Conservation (phyloP, 2,888 invertebrate species). For the Lithophane semibrunnea region DNA sequence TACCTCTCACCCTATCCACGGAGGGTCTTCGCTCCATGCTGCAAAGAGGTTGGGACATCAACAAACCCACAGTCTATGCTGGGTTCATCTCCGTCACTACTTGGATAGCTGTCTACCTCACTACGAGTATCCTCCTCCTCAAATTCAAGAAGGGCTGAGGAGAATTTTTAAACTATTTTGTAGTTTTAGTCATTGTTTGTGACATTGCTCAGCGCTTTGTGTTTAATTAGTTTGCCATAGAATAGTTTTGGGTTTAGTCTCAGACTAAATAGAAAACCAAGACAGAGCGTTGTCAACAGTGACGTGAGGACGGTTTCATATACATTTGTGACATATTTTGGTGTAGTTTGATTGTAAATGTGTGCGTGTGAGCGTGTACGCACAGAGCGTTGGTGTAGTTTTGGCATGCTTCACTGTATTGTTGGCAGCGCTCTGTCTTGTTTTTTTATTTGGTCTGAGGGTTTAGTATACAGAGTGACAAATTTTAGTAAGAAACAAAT, state of each 20-base stretch:
- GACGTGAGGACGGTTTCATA: too few relatives aligned
- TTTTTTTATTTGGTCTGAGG: too few relatives aligned
- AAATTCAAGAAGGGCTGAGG: slow-evolving; percentile 96
- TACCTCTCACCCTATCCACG: slow-evolving; percentile 97
- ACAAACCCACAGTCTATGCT: slow-evolving; percentile 93
- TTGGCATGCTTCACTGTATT: too few relatives aligned
- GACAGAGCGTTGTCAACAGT: too few relatives aligned
- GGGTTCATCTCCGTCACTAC: slow-evolving; percentile 94
- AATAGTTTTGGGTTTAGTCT: slow-evolving; percentile 17
- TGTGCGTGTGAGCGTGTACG: too few relatives aligned
- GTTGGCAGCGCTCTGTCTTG: too few relatives aligned
- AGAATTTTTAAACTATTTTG: rapidly evolving
- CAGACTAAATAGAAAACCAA: too few relatives aligned
- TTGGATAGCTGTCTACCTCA: slow-evolving; percentile 95
- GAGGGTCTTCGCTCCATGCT: slow-evolving; percentile 96
- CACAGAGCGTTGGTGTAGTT: too few relatives aligned
- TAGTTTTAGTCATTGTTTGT: slow-evolving; percentile 15
- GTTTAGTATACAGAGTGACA: slow-evolving; percentile 12
- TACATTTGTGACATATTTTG: too few relatives aligned
- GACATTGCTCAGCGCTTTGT: slow-evolving; percentile 52
- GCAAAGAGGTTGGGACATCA: slow-evolving; percentile 95
- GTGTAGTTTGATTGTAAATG: too few relatives aligned
- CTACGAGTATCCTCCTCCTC: slow-evolving; percentile 93
- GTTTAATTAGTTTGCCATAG: slow-evolving; percentile 50
- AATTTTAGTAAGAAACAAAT: slow-evolving; percentile 3